phyloP scores from a whole-genome alignment of 2,888 invertebrate genomes.

The Andrena chrysosceles region DNA sequence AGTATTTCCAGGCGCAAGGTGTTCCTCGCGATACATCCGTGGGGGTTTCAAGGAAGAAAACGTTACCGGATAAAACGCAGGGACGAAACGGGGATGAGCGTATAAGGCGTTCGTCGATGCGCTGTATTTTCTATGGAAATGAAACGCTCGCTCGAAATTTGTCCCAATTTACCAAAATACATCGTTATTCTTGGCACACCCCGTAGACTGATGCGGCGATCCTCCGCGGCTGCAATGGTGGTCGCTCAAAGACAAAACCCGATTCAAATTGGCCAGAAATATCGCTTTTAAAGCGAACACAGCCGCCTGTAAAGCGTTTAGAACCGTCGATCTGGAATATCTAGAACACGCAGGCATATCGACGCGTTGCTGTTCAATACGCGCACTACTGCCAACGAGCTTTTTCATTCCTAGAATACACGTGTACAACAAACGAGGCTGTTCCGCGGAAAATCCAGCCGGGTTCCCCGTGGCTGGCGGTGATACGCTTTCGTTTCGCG shows the following conservation, averaged over 20 bases:
- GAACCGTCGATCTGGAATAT: slow-evolving; percentile 36
- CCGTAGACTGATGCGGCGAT: background rate
- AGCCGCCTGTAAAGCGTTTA: background rate
- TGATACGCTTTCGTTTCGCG: background rate
- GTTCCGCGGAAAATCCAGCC: slow-evolving; percentile 15
- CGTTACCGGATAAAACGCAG: too few species aligned
- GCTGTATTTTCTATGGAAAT: too few species aligned
- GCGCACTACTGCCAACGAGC: slow-evolving; percentile 24
- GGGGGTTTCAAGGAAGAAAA: too few species aligned
- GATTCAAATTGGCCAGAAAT: slow-evolving; percentile 20
- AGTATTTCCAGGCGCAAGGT: too few species aligned
- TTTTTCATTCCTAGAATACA: slow-evolving; percentile 47
- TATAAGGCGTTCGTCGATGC: too few species aligned
- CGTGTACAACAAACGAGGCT: slow-evolving; percentile 21
- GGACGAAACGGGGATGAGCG: too few species aligned
- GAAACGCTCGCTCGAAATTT: background rate
- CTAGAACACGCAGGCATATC: slow-evolving; percentile 32
- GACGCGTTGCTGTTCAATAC: slow-evolving; percentile 42
- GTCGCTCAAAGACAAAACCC: background rate
- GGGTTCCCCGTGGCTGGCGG: background rate
- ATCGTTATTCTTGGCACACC: slow-evolving; percentile 1
- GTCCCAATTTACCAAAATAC: background rate
- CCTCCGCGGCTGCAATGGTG: background rate
- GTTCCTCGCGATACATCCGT: too few species aligned
- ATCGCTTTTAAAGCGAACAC: slow-evolving; percentile 17